A percentile compares a stretch with the other conserved stretches of the same genome.
These are phyloP conservation scores for Procapra przewalskii DNA, from an alignment of 2,113 vertebrate species.

Conservation along the genomic window DNA sequence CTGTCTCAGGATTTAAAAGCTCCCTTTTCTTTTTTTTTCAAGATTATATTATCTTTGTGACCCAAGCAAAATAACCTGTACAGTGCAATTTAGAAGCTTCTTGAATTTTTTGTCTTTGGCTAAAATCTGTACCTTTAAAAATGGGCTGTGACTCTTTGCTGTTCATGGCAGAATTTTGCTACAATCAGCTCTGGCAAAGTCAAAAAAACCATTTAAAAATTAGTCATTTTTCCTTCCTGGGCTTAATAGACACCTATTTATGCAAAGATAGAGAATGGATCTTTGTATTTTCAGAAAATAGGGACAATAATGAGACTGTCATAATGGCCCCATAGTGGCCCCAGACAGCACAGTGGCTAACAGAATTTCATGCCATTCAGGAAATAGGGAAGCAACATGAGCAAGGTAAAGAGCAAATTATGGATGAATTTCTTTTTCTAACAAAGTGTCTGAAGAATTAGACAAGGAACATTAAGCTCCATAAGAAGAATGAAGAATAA, in stretches of 20 bases:
- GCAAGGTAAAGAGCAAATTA: conserved; percentile 48
- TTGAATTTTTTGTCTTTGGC: background rate
- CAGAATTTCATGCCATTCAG: conserved; percentile 39
- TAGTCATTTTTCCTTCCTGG: background rate
- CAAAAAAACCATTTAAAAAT: conserved; percentile 20
- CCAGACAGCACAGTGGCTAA: background rate
- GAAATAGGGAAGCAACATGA: conserved; percentile 52
- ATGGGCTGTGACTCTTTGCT: background rate
- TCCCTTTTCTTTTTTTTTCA: background rate
- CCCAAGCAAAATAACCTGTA: background rate
- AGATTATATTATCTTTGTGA: background rate
- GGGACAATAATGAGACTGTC: background rate
- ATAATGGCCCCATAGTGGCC: background rate
- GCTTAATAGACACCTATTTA: conserved; percentile 39
- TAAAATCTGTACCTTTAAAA: background rate
- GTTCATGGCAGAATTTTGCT: background rate
- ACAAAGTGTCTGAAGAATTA: conserved; percentile 39
- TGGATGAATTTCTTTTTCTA: conserved; percentile 43
- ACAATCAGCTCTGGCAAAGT: background rate
- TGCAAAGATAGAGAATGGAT: background rate
- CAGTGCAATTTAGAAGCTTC: background rate
- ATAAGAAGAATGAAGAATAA: background rate
- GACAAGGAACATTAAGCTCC: conserved; percentile 1
- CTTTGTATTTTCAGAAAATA: conserved; percentile 39
- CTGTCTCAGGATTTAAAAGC: background rate